Conservation (phyloP, 2,797 vertebrate species). For the Hippopotamyrus pictus region DNA sequence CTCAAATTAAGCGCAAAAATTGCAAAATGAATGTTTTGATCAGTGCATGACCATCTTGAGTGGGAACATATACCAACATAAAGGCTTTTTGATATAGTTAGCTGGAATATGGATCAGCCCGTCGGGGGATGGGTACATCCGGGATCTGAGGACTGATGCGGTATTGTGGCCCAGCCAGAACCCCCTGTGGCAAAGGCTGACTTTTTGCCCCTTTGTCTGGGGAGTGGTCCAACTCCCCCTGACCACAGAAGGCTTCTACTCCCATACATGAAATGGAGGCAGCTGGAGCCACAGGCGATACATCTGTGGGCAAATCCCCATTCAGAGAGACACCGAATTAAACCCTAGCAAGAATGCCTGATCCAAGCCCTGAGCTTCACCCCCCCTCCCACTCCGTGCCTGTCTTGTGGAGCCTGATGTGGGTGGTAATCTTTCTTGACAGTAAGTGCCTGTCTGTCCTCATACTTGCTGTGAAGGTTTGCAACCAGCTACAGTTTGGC, state of each 20-base stretch:
- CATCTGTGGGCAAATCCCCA: conserved; percentile 39
- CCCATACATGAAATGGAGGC: conserved; percentile 21
- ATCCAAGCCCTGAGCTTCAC: neutral
- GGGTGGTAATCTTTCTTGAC: conserved; percentile 12
- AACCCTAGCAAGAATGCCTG: neutral
- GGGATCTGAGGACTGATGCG: neutral
- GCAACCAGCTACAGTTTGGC: neutral
- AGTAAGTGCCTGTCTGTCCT: neutral
- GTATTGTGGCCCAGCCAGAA: neutral
- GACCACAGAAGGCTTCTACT: conserved; percentile 28
- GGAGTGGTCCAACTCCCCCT: conserved; percentile 44
- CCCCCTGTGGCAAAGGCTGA: conserved; percentile 25
- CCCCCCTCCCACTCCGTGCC: neutral
- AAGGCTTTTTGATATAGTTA: neutral
- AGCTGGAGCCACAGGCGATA: conserved; percentile 35
- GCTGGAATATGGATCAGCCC: neutral
- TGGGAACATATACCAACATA: neutral
- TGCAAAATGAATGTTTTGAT: conserved; percentile 3
- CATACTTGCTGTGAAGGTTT: neutral
- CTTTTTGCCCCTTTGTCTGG: conserved; percentile 37
- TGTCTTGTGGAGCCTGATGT: neutral
- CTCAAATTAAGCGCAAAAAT: neutral
- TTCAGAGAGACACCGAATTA: conserved; percentile 17
- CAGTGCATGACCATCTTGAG: conserved; percentile 1
- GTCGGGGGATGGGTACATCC: neutral